Base-by-base conservation (phyloP, 2,888 invertebrate genomes). In the Thera obeliscata region DNA sequence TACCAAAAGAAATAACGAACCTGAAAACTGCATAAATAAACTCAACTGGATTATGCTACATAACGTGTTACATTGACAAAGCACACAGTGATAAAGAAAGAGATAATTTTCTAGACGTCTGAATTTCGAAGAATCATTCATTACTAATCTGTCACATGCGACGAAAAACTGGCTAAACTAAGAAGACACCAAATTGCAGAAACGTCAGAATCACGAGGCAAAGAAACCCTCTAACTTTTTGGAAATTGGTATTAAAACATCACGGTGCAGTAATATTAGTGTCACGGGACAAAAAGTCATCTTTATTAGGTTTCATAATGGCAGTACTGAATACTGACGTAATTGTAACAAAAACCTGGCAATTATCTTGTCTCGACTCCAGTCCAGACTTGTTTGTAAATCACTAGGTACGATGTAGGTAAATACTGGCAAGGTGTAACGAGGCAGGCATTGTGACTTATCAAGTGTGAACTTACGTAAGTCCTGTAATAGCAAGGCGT, bases 381-480 rank as follows among this genome's bases (percentile, higher is more conserved):
- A 60, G 36, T 64, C 58, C 48, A 54, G 64, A 63, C 64, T 52
- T 58, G 63, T 66, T 70, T 60, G 61, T 64, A 66, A 64, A 64
- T 58, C 61, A 66, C 52, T 59, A 56, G 41, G 54, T 56, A 56
- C 49, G 9, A 46, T 2, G 43, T 46, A 46, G 43, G 43, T 9
- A 46, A 33, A 50, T 12, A 56, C 61, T 43, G 55, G 57, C 54
- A 56, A 59, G 38, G 60, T 66, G 58, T 70, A 68, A 59, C 61
- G 48, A 66, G 52, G 59, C 54, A 64, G 50, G 59, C 22, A 62
- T 64, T 61, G 52, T 54, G 58, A 58, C 63, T 64, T 64, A 61
- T 64, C 69, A 71, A 65, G 71, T 70, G 72, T 73, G 56, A 61
- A 67, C 68, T 71, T 68, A 70, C 64, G 68, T 64, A 71, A 72